phyloP scores from a whole-genome alignment of 2,113 vertebrate genomes.

The Grantiella picta region DNA sequence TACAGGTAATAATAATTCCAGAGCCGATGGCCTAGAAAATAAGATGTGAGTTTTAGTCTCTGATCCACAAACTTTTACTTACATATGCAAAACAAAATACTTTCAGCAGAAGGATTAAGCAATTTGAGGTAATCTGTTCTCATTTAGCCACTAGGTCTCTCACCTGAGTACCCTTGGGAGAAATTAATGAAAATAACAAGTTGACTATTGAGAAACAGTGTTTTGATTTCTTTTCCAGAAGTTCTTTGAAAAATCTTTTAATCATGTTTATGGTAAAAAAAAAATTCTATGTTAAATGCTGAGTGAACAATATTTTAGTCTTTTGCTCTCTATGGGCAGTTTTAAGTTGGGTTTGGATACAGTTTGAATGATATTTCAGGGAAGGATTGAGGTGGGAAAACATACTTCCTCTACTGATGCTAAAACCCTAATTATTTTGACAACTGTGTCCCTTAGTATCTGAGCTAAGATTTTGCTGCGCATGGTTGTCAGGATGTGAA shows the following conservation, averaged over 20 bases:
- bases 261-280: background rate
- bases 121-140: background rate
- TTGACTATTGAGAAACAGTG: background rate
- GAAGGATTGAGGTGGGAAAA: background rate
- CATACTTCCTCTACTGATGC: background rate
- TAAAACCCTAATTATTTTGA: background rate
- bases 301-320: background rate
- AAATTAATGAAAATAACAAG: background rate
- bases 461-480: background rate
- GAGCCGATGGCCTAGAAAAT: background rate
- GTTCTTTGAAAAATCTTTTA: background rate
- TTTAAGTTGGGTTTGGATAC: background rate
- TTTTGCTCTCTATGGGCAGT: background rate
- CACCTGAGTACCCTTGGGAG: background rate
- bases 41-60: background rate
- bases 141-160: background rate
- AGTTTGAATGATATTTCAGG: background rate
- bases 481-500: background rate
- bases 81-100: background rate
- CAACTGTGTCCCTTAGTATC: background rate
- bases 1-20: background rate
- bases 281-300: background rate
- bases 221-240: background rate
- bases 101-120: background rate
- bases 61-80: background rate